Evolutionary conservation across 1,140 invertebrate species (phyloP), one percentile per base, ranked within the genome.

Genomic region (Tetragonula clypearis): DNA sequence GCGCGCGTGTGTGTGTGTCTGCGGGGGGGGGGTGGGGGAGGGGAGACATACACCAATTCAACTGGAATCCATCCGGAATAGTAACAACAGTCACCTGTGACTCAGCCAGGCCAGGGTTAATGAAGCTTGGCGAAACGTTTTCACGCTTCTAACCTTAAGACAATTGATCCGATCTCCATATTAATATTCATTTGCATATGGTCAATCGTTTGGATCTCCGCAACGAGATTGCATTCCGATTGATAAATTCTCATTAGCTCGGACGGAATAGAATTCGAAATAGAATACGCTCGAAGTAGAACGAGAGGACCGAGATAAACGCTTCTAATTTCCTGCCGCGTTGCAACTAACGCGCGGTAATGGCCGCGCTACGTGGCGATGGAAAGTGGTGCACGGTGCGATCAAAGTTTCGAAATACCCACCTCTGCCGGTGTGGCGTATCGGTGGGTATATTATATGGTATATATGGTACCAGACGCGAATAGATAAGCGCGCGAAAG

Each of bases 401-500:
- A 58, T 73, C 23, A 53, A 11, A 56, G 53, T 74, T 73, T 76
- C 66, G 49, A 69, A 77, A 77, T 55, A 53, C 30, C 30, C 17
- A 62, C 60, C 60, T 56, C 74, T n/a, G 41, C 26, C 6, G 12
- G 17, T 49, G n/a, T 30, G 35, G 65, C 68, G 55, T 53, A 26
- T 56, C 69, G 74, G 8, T 49, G 41, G 49, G 58, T 41, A 58
- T 65, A 0, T 8, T 35, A 35, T 35, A 35, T 35, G 35, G 35
- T 35, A 35, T 41, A 49, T 8, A 8, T 8, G 41, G 41, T 49
- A 21, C 26, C 5, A 30, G 60, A 21, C 82, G 82, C 58, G 66
- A 76, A 84, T 60, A 79, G 82, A 84, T 84, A 71, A 84, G 76
- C 56, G 75, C 41, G 41, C 17, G 76, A n/a, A 82, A n/a, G 41